Evolutionary conservation across 1,140 invertebrate species (phyloP).

Genomic region (Phocides pigmalion): DNA sequence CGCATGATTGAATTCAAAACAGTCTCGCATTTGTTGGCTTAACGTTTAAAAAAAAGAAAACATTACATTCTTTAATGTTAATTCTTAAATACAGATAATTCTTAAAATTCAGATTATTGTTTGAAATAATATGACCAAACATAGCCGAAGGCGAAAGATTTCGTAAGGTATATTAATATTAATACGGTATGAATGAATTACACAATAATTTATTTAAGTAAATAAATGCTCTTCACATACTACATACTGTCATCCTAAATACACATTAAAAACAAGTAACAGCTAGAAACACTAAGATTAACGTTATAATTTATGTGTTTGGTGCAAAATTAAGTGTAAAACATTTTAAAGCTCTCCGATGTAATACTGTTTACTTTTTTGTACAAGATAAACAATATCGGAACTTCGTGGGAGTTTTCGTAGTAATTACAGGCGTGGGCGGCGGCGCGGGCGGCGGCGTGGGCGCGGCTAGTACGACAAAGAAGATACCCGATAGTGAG

Average conservation of each 20-base stretch:
- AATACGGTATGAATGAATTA: too few relatives aligned
- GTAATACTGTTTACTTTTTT: conserved; percentile 14
- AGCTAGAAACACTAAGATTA: too few relatives aligned
- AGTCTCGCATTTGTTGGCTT: conserved; percentile 17
- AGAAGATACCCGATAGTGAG: conserved; percentile 16
- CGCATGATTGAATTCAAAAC: conserved; percentile 38
- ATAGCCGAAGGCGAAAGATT: too few relatives aligned
- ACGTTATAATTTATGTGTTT: too few relatives aligned
- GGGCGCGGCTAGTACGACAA: conserved; percentile 5
- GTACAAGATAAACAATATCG: conserved; percentile 16
- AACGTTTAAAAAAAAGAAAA: not conserved
- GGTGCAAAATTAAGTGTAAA: not conserved
- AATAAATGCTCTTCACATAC: too few relatives aligned
- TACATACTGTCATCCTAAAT: too few relatives aligned
- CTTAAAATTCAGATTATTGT: too few relatives aligned
- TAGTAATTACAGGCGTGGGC: conserved; percentile 25
- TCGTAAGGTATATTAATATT: too few relatives aligned
- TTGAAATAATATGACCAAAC: too few relatives aligned
- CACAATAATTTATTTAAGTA: too few relatives aligned
- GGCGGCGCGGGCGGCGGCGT: conserved; percentile 20
- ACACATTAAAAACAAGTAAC: too few relatives aligned
- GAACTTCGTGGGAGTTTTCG: conserved; percentile 16
- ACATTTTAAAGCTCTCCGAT: conserved; percentile 14
- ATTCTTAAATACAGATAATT: too few relatives aligned
- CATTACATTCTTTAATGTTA: not conserved